Percentiles rank a stretch among this genome's conserved stretches.
Evolutionary conservation across 2,113 vertebrate species (phyloP).

Genomic region (Tursiops truncatus): DNA sequence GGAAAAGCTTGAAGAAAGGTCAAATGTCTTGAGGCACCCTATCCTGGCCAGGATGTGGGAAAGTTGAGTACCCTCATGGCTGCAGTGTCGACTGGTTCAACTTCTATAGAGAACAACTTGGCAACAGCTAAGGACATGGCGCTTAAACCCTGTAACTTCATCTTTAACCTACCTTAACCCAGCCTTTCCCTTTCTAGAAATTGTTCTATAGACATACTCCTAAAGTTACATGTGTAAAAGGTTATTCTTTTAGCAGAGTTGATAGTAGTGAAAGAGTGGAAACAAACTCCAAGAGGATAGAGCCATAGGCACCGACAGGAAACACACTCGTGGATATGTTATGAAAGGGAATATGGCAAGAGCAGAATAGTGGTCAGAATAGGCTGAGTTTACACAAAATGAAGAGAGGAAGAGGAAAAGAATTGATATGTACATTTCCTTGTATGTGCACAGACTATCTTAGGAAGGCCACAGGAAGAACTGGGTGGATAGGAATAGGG

Average conservation of each 20-base stretch:
- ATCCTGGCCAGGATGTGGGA: neutral
- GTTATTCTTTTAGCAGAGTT: neutral
- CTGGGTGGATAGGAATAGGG: neutral
- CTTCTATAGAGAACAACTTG: neutral
- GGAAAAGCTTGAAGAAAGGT: neutral
- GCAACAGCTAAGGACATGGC: neutral
- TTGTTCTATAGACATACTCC: neutral
- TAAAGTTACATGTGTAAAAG: too few species aligned
- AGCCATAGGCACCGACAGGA: neutral
- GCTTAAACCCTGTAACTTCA: too few species aligned
- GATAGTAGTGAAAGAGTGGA: neutral
- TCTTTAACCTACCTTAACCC: neutral
- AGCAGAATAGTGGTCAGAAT: neutral
- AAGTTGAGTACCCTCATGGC: neutral
- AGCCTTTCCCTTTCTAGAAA: neutral
- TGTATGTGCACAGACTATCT: neutral
- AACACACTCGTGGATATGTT: neutral
- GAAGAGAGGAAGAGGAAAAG: neutral
- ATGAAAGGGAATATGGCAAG: neutral
- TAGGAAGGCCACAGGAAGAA: neutral
- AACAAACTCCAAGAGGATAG: neutral
- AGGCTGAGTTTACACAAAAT: neutral
- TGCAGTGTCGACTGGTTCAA: neutral
- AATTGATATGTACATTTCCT: too few species aligned
- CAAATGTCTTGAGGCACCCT: neutral